Evolutionary conservation across 37 sponge, comb jelly and placozoan genomes (phyloP), one percentile per base, ranked within the genome.

Genomic region (Halisarca cf. caerulea): DNA sequence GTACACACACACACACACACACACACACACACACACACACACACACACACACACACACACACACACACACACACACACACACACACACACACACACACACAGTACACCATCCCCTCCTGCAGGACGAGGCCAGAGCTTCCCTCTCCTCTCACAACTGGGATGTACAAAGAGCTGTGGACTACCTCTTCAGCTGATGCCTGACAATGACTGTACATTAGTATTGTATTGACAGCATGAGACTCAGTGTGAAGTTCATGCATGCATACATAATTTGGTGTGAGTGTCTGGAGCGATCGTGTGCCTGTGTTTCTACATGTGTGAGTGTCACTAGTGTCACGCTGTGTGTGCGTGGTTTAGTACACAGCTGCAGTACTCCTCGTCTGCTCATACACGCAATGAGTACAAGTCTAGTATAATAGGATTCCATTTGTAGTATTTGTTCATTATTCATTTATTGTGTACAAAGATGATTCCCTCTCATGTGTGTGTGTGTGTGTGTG

Each of bases 121-220:
- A 90, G 92, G 45, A 81, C 47, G 61, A 88, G 23, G 85, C 92
- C 15, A 55, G 93, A 27, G 73, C 80, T 39, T 92, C 97, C n/a
- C 83, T 95, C 2, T 96, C 94, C 0, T 86, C 94, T 27, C 73
- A 86, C 47, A 86, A 89, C 30, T 94, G 94, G 94, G 71, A 96
- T 82, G 83, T 93, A 23, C 88, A 86, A 57, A 77, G 85, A 51
- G 93, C 97, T 23, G 86, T 94, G 24, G 97, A 96, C 15, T 82
- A 88, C 77, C 83, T 96, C 0, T 93, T 89, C 55, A 87, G 92
- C 34, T 92, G 84, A 88, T 41, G 64, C 41, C 36, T 20, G 64
- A 20, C 30, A 28, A 62, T 28, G n/a, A n/a, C n/a, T n/a, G n/a
- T n/a, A 4, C 30, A 30, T 6, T 68, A 8, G 17, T 68, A 30